Conservation (phyloP, 1,140 invertebrate species). For the Brachionus asplanchnoidis region DNA sequence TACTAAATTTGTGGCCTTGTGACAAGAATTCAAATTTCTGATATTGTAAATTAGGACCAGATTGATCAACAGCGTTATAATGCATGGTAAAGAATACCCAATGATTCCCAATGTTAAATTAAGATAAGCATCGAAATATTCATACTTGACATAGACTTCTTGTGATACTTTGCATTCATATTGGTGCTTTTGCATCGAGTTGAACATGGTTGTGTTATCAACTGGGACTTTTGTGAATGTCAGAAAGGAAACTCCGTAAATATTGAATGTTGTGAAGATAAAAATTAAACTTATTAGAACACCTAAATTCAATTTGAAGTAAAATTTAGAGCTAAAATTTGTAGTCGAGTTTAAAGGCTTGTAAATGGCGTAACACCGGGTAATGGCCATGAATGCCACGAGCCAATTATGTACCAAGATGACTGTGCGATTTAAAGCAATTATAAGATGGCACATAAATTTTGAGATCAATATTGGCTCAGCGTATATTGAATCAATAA, state of each 20-base stretch:
- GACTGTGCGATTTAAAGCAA: constrained; percentile 12
- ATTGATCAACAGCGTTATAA: constrained; percentile 32
- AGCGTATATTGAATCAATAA: background rate
- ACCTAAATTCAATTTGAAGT: constrained; percentile 4
- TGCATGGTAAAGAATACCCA: constrained; percentile 30
- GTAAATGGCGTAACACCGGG: constrained; percentile 35
- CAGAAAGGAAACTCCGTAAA: constrained; percentile 29
- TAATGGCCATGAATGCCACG: constrained; percentile 25
- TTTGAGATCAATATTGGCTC: constrained; percentile 28
- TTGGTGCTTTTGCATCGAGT: background rate
- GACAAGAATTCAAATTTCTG: constrained; percentile 21
- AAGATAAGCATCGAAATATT: constrained; percentile 38
- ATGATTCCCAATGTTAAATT: constrained; percentile 28
- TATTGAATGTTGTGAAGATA: constrained; percentile 29
- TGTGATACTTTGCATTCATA: background rate
- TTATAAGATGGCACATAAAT: constrained; percentile 39
- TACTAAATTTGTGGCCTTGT: background rate
- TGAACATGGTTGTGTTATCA: background rate
- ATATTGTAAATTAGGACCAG: constrained; percentile 27
- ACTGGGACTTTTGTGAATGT: background rate
- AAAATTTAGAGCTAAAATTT: constrained; percentile 39
- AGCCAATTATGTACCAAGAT: constrained; percentile 34
- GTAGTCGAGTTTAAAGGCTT: constrained; percentile 24
- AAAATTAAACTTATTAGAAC: constrained; percentile 3
- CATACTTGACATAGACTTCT: constrained; percentile 11